Evolutionary conservation across 2,888 invertebrate species (phyloP).

Genomic region (Aethes cnicana): DNA sequence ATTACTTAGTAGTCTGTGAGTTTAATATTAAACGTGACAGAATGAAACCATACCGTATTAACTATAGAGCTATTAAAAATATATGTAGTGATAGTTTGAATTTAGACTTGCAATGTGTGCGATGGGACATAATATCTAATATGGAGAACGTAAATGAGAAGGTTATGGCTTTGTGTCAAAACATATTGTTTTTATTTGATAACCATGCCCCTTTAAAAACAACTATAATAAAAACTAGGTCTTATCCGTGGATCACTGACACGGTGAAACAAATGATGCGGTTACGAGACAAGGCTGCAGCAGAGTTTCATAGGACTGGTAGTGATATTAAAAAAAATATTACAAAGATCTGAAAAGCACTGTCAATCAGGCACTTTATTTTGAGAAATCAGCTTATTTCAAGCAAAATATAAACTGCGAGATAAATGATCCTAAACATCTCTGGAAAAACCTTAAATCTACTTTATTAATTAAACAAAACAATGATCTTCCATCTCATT

Average conservation of each 20-base stretch:
- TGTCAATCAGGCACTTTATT: neutral
- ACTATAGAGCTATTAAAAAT: no score
- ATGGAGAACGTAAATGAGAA: no score
- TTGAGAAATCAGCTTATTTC: neutral
- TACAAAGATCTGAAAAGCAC: neutral
- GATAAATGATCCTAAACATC: neutral
- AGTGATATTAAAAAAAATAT: neutral
- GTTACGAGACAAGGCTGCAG: neutral
- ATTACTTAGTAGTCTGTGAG: no score
- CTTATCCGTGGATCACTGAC: neutral
- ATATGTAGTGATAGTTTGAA: no score
- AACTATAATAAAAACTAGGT: neutral
- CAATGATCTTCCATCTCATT: neutral
- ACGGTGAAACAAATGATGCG: neutral
- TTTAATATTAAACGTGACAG: no score
- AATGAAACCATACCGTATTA: no score
- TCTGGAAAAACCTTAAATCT: neutral
- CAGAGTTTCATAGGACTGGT: neutral
- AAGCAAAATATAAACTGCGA: neutral
- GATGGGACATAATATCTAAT: no score
- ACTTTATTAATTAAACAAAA: neutral
- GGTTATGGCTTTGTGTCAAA: no score
- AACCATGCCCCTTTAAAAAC: neutral
- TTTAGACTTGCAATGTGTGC: no score
- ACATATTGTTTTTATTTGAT: neutral